Conservation (phyloP, 1,140 invertebrate species). For the Trachelipus rathkii region DNA sequence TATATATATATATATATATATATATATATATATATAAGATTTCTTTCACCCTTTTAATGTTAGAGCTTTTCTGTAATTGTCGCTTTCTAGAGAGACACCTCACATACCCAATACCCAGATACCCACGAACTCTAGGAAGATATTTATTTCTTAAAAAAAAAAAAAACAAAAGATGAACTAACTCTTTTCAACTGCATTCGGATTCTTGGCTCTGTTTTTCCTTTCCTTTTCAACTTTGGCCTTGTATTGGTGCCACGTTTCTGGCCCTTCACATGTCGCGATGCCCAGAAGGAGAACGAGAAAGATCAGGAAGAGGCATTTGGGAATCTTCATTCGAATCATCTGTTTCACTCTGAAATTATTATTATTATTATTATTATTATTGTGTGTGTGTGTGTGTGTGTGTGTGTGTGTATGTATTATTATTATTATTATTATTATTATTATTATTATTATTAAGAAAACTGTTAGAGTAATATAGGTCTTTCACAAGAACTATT, state of each 20-base stretch:
- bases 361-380: constrained; percentile 11
- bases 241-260: constrained; percentile 2
- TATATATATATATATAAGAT: no score
- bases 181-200: not conserved
- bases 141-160: no score
- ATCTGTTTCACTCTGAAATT: not conserved
- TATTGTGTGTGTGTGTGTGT: no score
- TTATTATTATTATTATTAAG: constrained; percentile 12
- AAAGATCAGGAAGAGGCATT: not conserved
- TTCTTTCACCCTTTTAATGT: no score
- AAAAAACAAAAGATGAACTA: not conserved
- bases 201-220: not conserved
- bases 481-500: no score
- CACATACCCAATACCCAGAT: no score
- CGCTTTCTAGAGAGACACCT: no score
- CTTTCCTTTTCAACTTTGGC: not conserved
- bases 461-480: no score
- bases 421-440: constrained; percentile 13
- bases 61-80: no score
- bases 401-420: no score
- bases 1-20: no score
- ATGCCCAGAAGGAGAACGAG: not conserved
- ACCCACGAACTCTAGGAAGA: no score
- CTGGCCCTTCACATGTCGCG: not conserved
- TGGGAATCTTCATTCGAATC: not conserved